These are phyloP conservation scores for Panorpa germanica DNA, from an alignment of 2,888 invertebrate genomes.

Conservation along the genomic window DNA sequence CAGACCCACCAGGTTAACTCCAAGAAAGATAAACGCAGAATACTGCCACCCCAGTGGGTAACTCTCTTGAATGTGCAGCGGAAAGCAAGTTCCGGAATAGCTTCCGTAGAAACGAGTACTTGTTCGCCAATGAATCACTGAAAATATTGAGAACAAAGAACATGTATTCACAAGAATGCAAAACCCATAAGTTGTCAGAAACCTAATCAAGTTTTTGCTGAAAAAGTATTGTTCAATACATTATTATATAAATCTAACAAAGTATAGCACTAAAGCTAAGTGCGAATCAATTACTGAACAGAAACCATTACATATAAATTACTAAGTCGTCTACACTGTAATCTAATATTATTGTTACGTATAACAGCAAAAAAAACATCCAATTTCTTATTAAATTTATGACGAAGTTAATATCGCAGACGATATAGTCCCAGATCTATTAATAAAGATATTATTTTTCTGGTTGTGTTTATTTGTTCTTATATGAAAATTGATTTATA, in stretches of 20 bases:
- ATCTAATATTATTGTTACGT: no score
- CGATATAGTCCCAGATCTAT: no score
- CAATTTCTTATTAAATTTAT: no score
- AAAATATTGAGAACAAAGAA: constrained; percentile 10
- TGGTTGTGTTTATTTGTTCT: no score
- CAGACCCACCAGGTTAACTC: constrained; percentile 37
- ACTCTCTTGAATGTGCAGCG: constrained; percentile 47
- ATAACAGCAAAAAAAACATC: no score
- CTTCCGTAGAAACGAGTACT: constrained; percentile 42
- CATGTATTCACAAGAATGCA: not conserved
- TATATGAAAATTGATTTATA: not conserved
- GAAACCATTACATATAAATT: not conserved
- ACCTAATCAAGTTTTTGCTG: no score
- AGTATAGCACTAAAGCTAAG: no score
- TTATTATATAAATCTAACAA: no score
- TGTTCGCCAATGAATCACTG: constrained; percentile 34
- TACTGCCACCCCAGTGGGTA: constrained; percentile 50
- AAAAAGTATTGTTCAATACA: not conserved
- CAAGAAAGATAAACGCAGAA: constrained; percentile 47
- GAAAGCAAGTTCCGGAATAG: constrained; percentile 45
- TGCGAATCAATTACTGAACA: constrained; percentile 1
- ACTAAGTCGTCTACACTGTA: no score
- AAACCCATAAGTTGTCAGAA: no score
- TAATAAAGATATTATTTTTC: no score
- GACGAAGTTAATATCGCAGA: no score